Evolutionary conservation across 2,888 invertebrate genomes (phyloP).

Genomic region (Margaritifera margaritifera): DNA sequence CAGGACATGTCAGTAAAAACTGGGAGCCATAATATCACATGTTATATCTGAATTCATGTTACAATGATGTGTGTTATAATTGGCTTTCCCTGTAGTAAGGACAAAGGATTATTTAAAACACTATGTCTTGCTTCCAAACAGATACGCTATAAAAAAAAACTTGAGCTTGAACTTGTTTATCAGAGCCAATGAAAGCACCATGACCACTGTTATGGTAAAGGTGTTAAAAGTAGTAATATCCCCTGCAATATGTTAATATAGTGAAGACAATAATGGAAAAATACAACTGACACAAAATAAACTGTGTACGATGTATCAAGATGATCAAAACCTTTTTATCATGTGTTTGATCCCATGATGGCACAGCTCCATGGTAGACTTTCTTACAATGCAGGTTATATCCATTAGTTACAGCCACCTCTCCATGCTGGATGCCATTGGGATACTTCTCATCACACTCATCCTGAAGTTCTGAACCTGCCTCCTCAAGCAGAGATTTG

Average conservation of each 20-base stretch:
- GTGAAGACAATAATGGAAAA: background rate
- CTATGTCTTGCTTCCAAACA: too few species aligned
- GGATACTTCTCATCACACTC: slow-evolving; percentile 18
- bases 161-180: too few species aligned
- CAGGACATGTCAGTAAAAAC: too few species aligned
- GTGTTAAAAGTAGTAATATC: too few species aligned
- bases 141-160: too few species aligned
- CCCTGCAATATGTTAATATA: background rate
- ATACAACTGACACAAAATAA: background rate
- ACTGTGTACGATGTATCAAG: background rate
- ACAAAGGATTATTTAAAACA: too few species aligned
- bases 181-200: too few species aligned
- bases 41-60: too few species aligned
- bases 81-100: too few species aligned
- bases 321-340: background rate
- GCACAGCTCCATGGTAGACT: slow-evolving; percentile 28
- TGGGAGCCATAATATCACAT: too few species aligned
- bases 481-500: slow-evolving; percentile 17
- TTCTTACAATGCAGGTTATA: slow-evolving; percentile 20
- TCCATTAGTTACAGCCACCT: slow-evolving; percentile 24
- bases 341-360: slow-evolving; percentile 4
- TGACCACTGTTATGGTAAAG: too few species aligned
- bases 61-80: too few species aligned
- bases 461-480: slow-evolving; percentile 28
- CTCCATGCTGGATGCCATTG: slow-evolving; percentile 17